These are phyloP conservation scores for Himalopsyche kuldschensis DNA, from an alignment of 2,888 invertebrate genomes.

Conservation along the genomic window DNA sequence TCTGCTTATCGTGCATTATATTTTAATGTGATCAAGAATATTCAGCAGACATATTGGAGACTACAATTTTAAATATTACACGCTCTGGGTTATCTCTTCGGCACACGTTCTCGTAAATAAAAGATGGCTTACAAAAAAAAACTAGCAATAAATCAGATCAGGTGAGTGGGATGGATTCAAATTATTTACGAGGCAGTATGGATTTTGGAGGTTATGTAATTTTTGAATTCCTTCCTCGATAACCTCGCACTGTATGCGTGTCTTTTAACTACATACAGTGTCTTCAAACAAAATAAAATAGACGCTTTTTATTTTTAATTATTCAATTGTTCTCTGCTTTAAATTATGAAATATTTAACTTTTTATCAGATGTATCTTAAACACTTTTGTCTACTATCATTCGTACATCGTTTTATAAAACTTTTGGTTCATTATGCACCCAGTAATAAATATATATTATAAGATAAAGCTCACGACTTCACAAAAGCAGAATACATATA, in stretches of 20 bases:
- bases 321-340: neutral
- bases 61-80: neutral
- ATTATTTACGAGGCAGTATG: neutral
- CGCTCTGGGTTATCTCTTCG: neutral
- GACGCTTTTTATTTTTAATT: neutral
- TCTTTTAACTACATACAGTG: neutral
- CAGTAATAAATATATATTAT: no score
- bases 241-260: neutral
- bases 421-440: no score
- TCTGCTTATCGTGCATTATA: neutral
- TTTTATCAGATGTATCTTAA: no score
- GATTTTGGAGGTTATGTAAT: neutral
- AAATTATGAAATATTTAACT: no score
- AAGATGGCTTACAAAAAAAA: neutral
- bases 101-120: neutral
- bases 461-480: no score
- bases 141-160: neutral
- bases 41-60: neutral
- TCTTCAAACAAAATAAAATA: neutral
- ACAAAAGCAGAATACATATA: no score
- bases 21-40: neutral
- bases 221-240: neutral
- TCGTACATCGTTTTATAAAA: no score
- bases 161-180: neutral
- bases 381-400: no score